These are phyloP conservation scores for Megalops atlanticus DNA, from an alignment of 2,113 vertebrate species.

Conservation along the genomic window DNA sequence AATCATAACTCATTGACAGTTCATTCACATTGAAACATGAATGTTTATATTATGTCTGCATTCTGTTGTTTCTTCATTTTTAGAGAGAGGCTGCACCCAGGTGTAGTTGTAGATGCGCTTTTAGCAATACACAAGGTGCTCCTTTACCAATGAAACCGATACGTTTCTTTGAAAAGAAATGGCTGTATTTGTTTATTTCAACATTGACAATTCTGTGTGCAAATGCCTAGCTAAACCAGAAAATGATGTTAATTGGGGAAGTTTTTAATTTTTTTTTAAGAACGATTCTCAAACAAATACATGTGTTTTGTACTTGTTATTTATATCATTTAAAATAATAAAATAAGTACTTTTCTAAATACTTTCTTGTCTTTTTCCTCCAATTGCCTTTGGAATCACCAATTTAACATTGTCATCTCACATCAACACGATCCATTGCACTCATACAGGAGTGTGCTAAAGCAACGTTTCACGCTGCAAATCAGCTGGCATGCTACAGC, in stretches of 20 bases:
- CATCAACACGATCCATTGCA: no score
- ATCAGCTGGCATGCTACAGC: no score
- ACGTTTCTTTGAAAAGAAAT: slow-evolving; percentile 46
- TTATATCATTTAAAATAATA: slow-evolving; percentile 74
- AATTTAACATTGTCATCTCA: no score
- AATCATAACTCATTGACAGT: slow-evolving; percentile 51
- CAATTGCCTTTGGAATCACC: slow-evolving; percentile 11
- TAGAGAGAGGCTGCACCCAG: slow-evolving; percentile 32
- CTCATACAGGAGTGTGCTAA: no score
- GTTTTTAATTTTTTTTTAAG: slow-evolving; percentile 59
- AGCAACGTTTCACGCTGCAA: no score
- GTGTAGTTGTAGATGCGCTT: slow-evolving; percentile 58
- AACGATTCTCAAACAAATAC: slow-evolving; percentile 47
- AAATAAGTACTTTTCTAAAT: slow-evolving; percentile 74
- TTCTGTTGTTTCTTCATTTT: slow-evolving; percentile 36
- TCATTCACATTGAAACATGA: slow-evolving; percentile 64
- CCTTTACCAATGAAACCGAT: slow-evolving; percentile 52
- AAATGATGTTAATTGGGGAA: slow-evolving; percentile 59
- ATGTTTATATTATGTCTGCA: slow-evolving; percentile 64
- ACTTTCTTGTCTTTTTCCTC: slow-evolving; percentile 29
- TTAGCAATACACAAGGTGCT: slow-evolving; percentile 66
- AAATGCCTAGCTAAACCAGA: slow-evolving; percentile 66
- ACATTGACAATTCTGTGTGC: slow-evolving; percentile 74
- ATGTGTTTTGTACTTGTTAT: slow-evolving; percentile 64
- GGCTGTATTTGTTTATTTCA: slow-evolving; percentile 69